Percentiles rank a stretch among this genome's conserved stretches.
These are phyloP conservation scores for Turritopsis dohrnii DNA, from an alignment of 30 jellyfish, hydroid and myxozoan species.

Conservation along the genomic window DNA sequence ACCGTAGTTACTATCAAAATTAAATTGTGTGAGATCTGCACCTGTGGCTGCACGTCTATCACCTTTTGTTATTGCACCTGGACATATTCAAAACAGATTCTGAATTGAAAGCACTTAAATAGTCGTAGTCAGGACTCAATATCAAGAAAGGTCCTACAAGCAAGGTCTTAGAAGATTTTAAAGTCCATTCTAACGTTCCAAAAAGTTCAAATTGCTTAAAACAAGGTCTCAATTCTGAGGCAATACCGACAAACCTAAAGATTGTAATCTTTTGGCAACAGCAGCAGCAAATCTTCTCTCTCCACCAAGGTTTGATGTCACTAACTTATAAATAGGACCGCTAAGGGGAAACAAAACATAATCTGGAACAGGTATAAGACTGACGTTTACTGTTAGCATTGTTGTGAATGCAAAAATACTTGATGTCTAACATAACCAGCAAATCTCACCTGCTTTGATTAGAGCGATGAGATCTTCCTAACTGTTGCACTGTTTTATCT, in stretches of 20 bases:
- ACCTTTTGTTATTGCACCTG: slow-evolving; percentile 93
- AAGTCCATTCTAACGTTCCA: too few species aligned
- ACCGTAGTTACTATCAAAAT: slow-evolving; percentile 77
- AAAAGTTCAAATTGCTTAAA: too few species aligned
- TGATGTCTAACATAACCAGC: neutral
- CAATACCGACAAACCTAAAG: slow-evolving; percentile 44
- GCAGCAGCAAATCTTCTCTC: slow-evolving; percentile 94
- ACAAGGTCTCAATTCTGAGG: neutral
- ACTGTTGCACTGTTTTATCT: slow-evolving; percentile 95
- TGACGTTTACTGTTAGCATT: neutral
- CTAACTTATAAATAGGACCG: slow-evolving; percentile 84
- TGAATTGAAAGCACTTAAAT: too few species aligned
- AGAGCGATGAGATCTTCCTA: slow-evolving; percentile 95
- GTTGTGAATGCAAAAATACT: neutral
- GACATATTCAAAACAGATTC: too few species aligned
- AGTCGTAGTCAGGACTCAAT: too few species aligned
- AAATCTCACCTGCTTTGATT: slow-evolving; percentile 66
- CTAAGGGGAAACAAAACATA: slow-evolving; percentile 28
- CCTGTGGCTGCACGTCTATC: slow-evolving; percentile 94
- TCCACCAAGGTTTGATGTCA: slow-evolving; percentile 95
- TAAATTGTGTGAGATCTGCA: slow-evolving; percentile 78
- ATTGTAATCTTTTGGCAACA: slow-evolving; percentile 83
- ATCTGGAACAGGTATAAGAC: neutral
- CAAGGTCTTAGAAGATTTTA: too few species aligned
- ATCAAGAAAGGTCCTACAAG: too few species aligned